phyloP scores from a whole-genome alignment of 2,888 invertebrate genomes.

The Lissocephala sabroskyi region DNA sequence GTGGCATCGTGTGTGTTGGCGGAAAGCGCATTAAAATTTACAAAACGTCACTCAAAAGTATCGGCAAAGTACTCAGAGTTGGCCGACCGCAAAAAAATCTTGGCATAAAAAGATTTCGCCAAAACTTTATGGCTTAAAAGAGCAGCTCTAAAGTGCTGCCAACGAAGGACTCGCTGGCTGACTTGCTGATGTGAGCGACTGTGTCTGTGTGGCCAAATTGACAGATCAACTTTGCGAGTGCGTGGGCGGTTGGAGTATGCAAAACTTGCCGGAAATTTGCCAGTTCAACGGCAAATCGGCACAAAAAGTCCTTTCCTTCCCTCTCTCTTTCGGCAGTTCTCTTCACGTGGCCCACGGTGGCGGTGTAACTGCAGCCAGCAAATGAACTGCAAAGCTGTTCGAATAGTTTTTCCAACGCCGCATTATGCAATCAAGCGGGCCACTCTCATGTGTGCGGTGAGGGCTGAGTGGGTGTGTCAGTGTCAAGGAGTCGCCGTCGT shows the following conservation, averaged over 20 bases:
- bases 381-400: slow-evolving; percentile 41
- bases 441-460: neutral
- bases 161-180: neutral
- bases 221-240: slow-evolving; percentile 44
- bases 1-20: too few relatives aligned
- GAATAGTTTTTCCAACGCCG: slow-evolving; percentile 10
- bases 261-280: slow-evolving; percentile 33
- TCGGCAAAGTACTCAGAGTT: slow-evolving; percentile 20
- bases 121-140: neutral
- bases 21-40: slow-evolving; percentile 49
- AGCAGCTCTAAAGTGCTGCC: neutral
- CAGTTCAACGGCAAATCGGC: slow-evolving; percentile 34
- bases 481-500: slow-evolving; percentile 20
- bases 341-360: too few relatives aligned
- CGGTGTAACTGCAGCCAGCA: neutral
- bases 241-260: slow-evolving; percentile 15
- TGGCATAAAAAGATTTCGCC: slow-evolving; percentile 1
- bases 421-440: slow-evolving; percentile 38
- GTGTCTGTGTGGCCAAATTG: slow-evolving; percentile 29
- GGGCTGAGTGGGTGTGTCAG: slow-evolving; percentile 4
- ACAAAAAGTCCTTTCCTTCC: too few relatives aligned
- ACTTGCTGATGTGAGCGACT: slow-evolving; percentile 2
- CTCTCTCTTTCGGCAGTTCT: too few relatives aligned
- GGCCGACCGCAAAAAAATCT: neutral
- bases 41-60: slow-evolving; percentile 41